Evolutionary conservation across 2,797 vertebrate species (phyloP).

Genomic region (Malurus splendens): DNA sequence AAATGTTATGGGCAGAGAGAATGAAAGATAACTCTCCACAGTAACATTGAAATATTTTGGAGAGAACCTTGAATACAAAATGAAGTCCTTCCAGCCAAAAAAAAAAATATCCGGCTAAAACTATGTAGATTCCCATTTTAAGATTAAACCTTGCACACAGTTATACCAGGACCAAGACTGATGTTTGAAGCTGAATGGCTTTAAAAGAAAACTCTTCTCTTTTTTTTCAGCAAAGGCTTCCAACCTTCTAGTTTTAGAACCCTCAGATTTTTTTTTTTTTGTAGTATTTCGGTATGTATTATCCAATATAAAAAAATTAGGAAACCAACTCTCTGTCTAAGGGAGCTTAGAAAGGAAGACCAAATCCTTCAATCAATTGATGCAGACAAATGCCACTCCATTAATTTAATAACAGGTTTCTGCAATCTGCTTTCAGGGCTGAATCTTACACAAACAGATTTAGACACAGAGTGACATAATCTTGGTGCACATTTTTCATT

Average conservation of each 20-base stretch:
- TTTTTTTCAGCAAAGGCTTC: background rate
- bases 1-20: background rate
- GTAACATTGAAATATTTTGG: background rate
- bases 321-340: background rate
- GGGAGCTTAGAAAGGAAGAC: slow-evolving; percentile 13
- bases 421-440: slow-evolving; percentile 18
- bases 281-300: background rate
- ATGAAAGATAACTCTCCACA: background rate
- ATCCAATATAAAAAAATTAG: background rate
- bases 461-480: background rate
- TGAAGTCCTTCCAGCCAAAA: background rate
- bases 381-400: slow-evolving; percentile 24
- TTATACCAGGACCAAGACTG: background rate
- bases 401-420: slow-evolving; percentile 41
- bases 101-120: background rate
- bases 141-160: background rate
- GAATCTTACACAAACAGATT: slow-evolving; percentile 10
- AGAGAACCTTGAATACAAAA: background rate
- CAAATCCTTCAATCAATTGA: slow-evolving; percentile 47
- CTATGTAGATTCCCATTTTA: background rate
- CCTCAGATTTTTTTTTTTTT: background rate
- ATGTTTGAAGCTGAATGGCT: background rate
- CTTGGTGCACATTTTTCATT: background rate
- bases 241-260: background rate
- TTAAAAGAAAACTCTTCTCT: background rate